Conservation (phyloP, 2,797 vertebrate genomes). For the Acipenser oxyrinchus region DNA sequence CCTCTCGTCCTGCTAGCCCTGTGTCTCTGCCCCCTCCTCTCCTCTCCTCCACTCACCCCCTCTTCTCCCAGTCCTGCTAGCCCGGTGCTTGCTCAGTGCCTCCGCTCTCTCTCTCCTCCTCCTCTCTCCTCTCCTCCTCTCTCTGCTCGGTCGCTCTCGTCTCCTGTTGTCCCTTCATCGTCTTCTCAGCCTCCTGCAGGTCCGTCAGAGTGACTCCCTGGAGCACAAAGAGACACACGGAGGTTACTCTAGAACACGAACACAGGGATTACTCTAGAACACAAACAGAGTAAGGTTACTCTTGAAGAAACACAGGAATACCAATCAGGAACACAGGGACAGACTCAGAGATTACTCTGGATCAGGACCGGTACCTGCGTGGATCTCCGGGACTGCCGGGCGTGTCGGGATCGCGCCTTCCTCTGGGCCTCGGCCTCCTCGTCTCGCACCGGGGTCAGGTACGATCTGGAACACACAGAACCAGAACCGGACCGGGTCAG, state of each 20-base stretch:
- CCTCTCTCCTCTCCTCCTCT: constrained; percentile 25
- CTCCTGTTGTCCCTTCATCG: constrained; percentile 49
- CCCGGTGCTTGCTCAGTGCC: constrained; percentile 25
- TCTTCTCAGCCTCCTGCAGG: constrained; percentile 74
- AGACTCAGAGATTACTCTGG: background rate
- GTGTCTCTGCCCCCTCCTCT: constrained; percentile 56
- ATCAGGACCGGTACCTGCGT: constrained; percentile 56
- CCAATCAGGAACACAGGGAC: background rate
- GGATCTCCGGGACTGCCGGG: constrained; percentile 71
- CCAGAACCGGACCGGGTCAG: background rate
- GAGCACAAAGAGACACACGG: constrained; percentile 1
- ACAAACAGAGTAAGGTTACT: background rate
- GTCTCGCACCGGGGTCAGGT: constrained; percentile 73
- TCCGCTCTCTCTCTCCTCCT: constrained; percentile 47
- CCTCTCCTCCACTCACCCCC: constrained; percentile 42
- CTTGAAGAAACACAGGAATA: background rate
- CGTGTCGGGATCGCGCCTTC: constrained; percentile 71
- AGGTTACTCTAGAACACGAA: background rate
- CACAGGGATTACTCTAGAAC: background rate
- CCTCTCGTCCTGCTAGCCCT: constrained; percentile 23
- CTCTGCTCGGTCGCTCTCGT: constrained; percentile 25
- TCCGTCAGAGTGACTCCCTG: constrained; percentile 78
- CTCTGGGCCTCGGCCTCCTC: constrained; percentile 77
- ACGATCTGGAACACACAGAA: background rate
- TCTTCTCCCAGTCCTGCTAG: constrained; percentile 38